Base-by-base conservation (phyloP, 1,140 invertebrate genomes). In the Lepidostoma basale region DNA sequence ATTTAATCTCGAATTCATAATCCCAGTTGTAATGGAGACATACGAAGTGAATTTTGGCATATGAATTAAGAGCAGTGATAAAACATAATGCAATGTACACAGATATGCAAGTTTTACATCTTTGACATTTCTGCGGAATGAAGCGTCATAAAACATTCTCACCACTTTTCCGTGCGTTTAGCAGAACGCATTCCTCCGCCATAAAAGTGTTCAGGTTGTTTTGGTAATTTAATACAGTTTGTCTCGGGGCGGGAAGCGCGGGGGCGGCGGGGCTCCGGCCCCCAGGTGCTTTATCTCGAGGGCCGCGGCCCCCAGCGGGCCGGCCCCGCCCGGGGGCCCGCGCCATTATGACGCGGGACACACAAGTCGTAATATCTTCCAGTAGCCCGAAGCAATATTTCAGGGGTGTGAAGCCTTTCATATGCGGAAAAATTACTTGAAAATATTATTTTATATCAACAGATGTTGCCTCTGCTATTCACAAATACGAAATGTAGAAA, bases 341-440 rank as follows among this genome's bases (percentile, higher is more conserved):
- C 42, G 33, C 60, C 44, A 63, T 63, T 63, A 63, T 45, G 42
- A 30, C 60, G 18, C 40, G 28, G 28, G 60, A 63, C 60, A 63
- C 25, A 63, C 54, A 20, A 63, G 42, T 47, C 64, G 20, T 66
- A 66, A 66, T 66, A 66, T 66, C 52, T 42, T 8, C 16, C 16
- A 42, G 28, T 22, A 45, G 52, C 49, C 64, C 16, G 16, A 10
- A 65, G 62, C 62, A 18, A 65, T 63, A 59, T 59, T 2, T n/a
- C 54, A 59, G 54, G 54, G 54, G 20, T 59, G 10, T 36, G n/a
- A n/a, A n/a, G n/a, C n/a, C n/a, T n/a, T n/a, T n/a, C n/a, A n/a
- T n/a, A n/a, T n/a, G n/a, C n/a, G n/a, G n/a, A n/a, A n/a, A n/a
- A n/a, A n/a, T n/a, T n/a, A n/a, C n/a, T n/a, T n/a, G n/a, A n/a